These are phyloP conservation scores for Pitta sordida DNA, from an alignment of 2,113 vertebrate species.

Conservation along the genomic window DNA sequence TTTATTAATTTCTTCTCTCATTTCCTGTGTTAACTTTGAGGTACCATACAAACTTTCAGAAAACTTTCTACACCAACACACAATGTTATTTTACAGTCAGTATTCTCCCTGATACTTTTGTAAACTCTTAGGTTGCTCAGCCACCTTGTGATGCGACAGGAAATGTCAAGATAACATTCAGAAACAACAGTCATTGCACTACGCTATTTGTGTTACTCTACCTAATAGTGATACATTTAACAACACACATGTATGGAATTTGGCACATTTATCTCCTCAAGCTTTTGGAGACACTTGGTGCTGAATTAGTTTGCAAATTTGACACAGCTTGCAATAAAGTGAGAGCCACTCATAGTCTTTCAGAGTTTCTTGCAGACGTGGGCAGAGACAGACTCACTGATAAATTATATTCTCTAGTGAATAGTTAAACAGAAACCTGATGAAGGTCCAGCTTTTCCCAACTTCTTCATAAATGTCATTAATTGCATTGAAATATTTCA, in stretches of 20 bases:
- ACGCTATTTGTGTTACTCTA: not conserved
- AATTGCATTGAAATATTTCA: not conserved
- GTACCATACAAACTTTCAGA: not conserved
- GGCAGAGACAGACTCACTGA: not conserved
- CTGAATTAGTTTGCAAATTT: not conserved
- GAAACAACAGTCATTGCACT: not conserved
- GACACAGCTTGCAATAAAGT: not conserved
- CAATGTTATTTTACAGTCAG: not conserved
- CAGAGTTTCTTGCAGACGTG: not conserved
- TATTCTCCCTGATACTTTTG: not conserved
- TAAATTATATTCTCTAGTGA: not conserved
- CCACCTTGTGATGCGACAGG: not conserved
- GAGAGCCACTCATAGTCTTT: not conserved
- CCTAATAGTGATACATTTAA: not conserved
- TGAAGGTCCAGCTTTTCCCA: not conserved
- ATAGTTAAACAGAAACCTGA: not conserved
- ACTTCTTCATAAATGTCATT: not conserved
- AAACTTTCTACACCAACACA: not conserved
- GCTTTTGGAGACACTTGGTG: not conserved
- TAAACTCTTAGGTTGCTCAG: not conserved
- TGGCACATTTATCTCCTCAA: not conserved
- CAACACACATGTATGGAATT: not conserved
- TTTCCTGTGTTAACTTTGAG: not conserved
- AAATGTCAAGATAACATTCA: not conserved
- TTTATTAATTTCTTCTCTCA: not conserved